Conservation (phyloP, 1,140 invertebrate species). For the Daktulosphaira vitifoliae region DNA sequence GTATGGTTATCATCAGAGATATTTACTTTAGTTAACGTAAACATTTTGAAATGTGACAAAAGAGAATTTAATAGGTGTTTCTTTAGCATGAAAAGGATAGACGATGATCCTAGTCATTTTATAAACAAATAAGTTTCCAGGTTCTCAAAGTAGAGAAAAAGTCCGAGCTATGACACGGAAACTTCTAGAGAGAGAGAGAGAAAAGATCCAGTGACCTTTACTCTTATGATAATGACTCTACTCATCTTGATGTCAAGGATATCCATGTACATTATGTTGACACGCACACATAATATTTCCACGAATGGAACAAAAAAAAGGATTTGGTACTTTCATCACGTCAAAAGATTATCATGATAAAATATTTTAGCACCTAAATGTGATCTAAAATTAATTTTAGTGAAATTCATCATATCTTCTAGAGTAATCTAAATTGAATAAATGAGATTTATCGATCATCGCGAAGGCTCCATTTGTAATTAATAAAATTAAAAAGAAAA, state of each 20-base stretch:
- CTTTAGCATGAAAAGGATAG: neutral
- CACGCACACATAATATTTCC: neutral
- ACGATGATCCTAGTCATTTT: neutral
- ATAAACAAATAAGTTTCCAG: conserved; percentile 19
- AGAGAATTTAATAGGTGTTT: conserved; percentile 14
- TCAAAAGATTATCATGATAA: neutral
- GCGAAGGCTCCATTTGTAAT: no score
- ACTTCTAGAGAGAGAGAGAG: no score
- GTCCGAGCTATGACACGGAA: no score
- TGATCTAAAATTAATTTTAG: no score
- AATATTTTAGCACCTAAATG: neutral
- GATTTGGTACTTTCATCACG: neutral
- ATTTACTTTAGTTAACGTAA: neutral
- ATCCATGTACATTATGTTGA: neutral
- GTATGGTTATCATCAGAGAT: neutral
- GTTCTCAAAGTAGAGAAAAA: no score
- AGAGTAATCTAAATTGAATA: no score
- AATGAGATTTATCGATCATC: no score
- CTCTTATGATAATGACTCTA: conserved; percentile 1
- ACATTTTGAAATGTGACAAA: neutral
- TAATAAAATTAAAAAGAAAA: no score
- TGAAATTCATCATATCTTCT: no score
- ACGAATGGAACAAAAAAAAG: neutral
- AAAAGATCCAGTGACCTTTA: neutral
- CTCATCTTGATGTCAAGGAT: neutral